Conservation (phyloP, 2,113 vertebrate species). For the Tichodroma muraria region DNA sequence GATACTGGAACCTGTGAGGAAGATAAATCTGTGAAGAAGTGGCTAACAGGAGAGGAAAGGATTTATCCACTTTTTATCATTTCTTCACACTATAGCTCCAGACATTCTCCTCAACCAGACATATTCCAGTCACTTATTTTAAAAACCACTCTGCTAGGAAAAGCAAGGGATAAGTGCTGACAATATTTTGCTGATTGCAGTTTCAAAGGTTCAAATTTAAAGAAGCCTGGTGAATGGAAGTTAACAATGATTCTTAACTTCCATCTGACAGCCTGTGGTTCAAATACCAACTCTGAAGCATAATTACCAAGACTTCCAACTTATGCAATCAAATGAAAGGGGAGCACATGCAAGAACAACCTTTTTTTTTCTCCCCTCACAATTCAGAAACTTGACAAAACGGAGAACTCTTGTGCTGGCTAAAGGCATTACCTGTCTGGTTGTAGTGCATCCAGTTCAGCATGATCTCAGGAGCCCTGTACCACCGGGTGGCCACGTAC, state of each 20-base stretch:
- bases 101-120: neutral
- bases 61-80: neutral
- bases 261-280: neutral
- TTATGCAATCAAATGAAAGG: neutral
- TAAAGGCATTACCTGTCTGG: slow-evolving; percentile 82
- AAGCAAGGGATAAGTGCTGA: neutral
- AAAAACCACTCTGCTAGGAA: neutral
- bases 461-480: slow-evolving; percentile 97
- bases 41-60: neutral
- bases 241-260: neutral
- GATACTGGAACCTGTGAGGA: neutral
- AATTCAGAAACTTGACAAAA: neutral
- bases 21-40: neutral
- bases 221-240: neutral
- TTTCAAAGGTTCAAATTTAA: neutral
- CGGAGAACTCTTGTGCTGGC: neutral
- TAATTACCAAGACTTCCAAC: neutral
- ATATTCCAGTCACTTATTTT: neutral
- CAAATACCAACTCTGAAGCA: neutral
- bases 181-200: neutral
- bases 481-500: slow-evolving; percentile 96
- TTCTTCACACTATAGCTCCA: neutral
- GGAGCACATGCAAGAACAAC: neutral
- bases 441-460: slow-evolving; percentile 99
- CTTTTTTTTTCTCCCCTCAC: neutral